A percentile compares a stretch with the other conserved stretches of the same genome.
These are phyloP conservation scores for Naja naja DNA, from an alignment of 2,113 vertebrate genomes.

Conservation along the genomic window DNA sequence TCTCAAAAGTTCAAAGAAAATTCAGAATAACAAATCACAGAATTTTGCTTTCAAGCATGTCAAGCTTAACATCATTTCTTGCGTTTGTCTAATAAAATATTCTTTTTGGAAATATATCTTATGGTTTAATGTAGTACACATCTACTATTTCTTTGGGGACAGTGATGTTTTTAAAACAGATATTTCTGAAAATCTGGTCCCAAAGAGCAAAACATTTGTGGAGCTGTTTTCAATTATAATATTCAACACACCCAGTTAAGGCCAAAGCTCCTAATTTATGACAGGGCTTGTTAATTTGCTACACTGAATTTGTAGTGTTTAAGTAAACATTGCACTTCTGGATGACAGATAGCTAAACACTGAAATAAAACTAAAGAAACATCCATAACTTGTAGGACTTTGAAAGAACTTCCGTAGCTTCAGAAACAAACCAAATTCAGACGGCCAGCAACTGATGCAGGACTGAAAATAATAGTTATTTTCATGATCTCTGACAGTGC, in stretches of 20 bases:
- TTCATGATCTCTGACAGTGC: not conserved
- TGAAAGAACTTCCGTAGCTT: constrained; percentile 55
- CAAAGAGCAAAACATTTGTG: constrained; percentile 54
- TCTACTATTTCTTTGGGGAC: constrained; percentile 15
- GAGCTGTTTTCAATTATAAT: constrained; percentile 62
- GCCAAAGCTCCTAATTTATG: constrained; percentile 62
- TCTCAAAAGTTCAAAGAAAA: not conserved
- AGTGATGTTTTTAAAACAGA: constrained; percentile 36
- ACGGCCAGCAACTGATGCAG: constrained; percentile 6
- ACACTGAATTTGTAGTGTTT: constrained; percentile 59
- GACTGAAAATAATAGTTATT: not conserved
- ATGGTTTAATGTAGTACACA: constrained; percentile 9
- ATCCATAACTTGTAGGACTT: constrained; percentile 57
- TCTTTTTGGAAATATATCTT: not conserved
- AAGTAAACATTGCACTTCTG: constrained; percentile 63
- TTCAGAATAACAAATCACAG: not conserved
- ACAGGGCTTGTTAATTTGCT: constrained; percentile 59
- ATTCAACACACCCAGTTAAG: constrained; percentile 61
- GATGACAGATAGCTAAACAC: constrained; percentile 59
- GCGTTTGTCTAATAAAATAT: constrained; percentile 8
- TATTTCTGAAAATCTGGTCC: constrained; percentile 45
- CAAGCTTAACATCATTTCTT: not conserved
- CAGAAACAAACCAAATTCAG: constrained; percentile 58
- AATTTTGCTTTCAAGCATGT: not conserved
- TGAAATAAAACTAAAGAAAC: constrained; percentile 64